These are phyloP conservation scores for Ypsolopha sequella DNA, from an alignment of 2,888 invertebrate species.

Conservation along the genomic window DNA sequence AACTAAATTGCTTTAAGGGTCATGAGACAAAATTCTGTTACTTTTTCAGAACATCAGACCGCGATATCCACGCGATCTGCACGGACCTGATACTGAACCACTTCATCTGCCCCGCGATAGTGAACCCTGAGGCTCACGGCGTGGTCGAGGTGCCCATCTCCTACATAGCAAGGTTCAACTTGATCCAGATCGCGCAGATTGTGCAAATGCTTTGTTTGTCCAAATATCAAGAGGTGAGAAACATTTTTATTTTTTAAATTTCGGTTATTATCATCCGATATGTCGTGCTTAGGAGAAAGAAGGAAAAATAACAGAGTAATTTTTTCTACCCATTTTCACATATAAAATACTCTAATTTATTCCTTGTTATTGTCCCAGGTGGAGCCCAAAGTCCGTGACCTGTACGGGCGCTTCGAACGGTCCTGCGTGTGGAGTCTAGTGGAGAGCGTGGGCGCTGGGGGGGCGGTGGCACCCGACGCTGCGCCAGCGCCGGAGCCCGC, in stretches of 20 bases:
- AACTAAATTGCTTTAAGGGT: no score
- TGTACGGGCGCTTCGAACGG: constrained; percentile 85
- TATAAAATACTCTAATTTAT: neutral
- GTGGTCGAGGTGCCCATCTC: constrained; percentile 94
- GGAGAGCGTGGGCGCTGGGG: constrained; percentile 72
- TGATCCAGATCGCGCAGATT: constrained; percentile 92
- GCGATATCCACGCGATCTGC: constrained; percentile 77
- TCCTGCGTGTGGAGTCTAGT: constrained; percentile 84
- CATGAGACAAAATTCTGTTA: no score
- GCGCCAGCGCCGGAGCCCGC: constrained; percentile 11
- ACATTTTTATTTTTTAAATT: no score
- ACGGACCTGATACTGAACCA: constrained; percentile 94
- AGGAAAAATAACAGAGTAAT: no score
- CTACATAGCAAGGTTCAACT: constrained; percentile 89
- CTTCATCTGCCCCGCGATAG: constrained; percentile 96
- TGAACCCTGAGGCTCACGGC: constrained; percentile 95
- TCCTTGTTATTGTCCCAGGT: constrained; percentile 23
- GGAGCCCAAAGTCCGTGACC: constrained; percentile 69
- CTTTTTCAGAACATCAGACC: constrained; percentile 39
- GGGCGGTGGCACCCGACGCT: constrained; percentile 25
- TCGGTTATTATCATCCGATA: neutral
- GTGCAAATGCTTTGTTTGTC: constrained; percentile 91
- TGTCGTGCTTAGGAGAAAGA: neutral
- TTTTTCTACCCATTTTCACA: no score
- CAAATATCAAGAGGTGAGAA: constrained; percentile 80